phyloP scores from a whole-genome alignment of 1,140 invertebrate species.

The Drosophila oshimai region DNA sequence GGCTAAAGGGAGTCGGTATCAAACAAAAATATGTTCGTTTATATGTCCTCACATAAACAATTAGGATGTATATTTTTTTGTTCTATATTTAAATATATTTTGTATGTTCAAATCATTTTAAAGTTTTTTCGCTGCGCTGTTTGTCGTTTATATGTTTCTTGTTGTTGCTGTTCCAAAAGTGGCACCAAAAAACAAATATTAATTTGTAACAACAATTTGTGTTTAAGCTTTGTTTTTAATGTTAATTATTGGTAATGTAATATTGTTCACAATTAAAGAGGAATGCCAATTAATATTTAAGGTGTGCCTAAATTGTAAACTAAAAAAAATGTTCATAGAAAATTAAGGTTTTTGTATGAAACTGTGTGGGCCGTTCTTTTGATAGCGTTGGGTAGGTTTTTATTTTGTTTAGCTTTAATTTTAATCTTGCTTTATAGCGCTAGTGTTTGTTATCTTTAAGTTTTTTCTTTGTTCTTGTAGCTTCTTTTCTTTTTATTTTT shows the following conservation, averaged over 20 bases:
- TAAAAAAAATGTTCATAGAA: conserved; percentile 70
- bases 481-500: conserved; percentile 43
- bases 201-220: conserved; percentile 6
- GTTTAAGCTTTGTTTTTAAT: conserved; percentile 1
- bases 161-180: conserved; percentile 17
- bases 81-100: conserved; percentile 55
- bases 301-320: conserved; percentile 63
- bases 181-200: conserved; percentile 25
- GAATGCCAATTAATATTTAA: conserved; percentile 54
- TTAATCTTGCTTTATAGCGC: conserved; percentile 43
- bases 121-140: conserved; percentile 74
- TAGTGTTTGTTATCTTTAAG: conserved; percentile 36
- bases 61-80: conserved; percentile 47
- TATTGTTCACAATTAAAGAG: conserved; percentile 68
- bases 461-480: conserved; percentile 55
- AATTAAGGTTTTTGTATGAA: conserved; percentile 48
- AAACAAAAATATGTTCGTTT: conserved; percentile 44
- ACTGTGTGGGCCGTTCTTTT: conserved; percentile 30
- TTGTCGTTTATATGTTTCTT: conserved; percentile 72
- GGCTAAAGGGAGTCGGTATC: conserved; percentile 6
- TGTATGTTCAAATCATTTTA: conserved; percentile 39
- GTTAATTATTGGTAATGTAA: conserved; percentile 51
- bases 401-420: conserved; percentile 27
- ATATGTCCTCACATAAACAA: conserved; percentile 47
- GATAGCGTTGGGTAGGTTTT: conserved; percentile 65